Base-by-base conservation (phyloP, 2,888 invertebrate species). In the Dermolepida albohirtum region DNA sequence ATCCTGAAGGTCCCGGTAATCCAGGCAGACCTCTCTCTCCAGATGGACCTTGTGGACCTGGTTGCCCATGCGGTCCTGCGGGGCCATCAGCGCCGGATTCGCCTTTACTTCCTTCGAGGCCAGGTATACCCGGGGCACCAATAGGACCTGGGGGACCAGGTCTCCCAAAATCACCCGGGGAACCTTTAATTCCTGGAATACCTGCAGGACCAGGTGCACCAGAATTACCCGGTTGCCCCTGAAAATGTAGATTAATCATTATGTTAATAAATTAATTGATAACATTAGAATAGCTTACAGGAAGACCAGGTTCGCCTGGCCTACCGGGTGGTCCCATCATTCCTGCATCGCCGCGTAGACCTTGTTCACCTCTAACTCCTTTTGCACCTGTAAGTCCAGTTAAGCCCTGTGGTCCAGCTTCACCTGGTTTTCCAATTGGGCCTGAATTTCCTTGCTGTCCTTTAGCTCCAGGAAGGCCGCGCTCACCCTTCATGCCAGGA, bases 241-340 rank as follows among this genome's bases (percentile, higher is more conserved):
- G 68, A 29, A 67, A 16, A 8, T 27, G 12, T 4, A 10, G 8
- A 14, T 44, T 22, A 34, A 5, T 8, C 2, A 34, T 8, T 34
- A 34, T 8, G 8, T 12, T 27, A 50, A 67, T 34, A 67, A 54
- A 7, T 1, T 51, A 52, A 62, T 50, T n/a, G 49, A 41, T 49
- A 49, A 47, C 6, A 4, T 22, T 44, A 12, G 14, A 17, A 12
- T 59, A 50, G 43, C 83, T 84, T 84, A 92, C 93, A 68, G 88
- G 85, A 69, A 87, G 85, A 72, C 94, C 94, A 63, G 89, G 83
- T 79, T 91, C 90, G 77, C 94, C 94, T 1, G 91, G 91, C 72
- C 92, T 83, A 67, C 94, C 95, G 7, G 92, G 91, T 22, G 91
- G 86, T n/a, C 94, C 94, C 82, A 88, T 87, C 64, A 90, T 84